Evolutionary conservation across 1,140 invertebrate genomes (phyloP).

Genomic region (Papilio helenus): DNA sequence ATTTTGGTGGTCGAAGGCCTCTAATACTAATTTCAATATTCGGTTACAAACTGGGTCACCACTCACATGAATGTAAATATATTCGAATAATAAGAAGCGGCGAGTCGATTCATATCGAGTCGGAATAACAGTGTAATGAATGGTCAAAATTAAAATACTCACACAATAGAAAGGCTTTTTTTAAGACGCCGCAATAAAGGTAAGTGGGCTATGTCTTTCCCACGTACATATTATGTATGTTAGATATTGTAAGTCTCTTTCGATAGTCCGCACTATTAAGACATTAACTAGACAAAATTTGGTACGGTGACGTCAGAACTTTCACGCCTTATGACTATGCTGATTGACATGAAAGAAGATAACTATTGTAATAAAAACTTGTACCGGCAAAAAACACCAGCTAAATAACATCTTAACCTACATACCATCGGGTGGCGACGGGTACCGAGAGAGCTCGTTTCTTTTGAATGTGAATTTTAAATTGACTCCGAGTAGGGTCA

Average conservation of each 20-base stretch:
- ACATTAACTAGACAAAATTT: conserved; percentile 65
- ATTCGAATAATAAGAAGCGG: conserved; percentile 34
- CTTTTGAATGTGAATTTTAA: conserved; percentile 78
- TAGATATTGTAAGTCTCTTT: conserved; percentile 50
- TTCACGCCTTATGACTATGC: conserved; percentile 75
- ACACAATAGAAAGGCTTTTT: conserved; percentile 42
- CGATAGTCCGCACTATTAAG: conserved; percentile 54
- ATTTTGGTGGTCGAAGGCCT: conserved; percentile 25
- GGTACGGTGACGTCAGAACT: conserved; percentile 76
- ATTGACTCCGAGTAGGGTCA: conserved; percentile 68
- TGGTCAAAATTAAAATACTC: conserved; percentile 36
- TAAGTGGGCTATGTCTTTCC: conserved; percentile 49
- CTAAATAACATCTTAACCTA: conserved; percentile 82
- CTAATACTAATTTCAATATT: conserved; percentile 36
- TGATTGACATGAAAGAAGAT: conserved; percentile 79
- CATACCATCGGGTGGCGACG: conserved; percentile 71
- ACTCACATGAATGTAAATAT: conserved; percentile 37
- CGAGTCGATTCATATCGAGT: conserved; percentile 31
- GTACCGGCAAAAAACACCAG: conserved; percentile 71
- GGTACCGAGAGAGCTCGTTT: conserved; percentile 54
- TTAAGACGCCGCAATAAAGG: conserved; percentile 43
- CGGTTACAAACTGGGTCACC: conserved; percentile 25
- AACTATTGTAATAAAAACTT: conserved; percentile 79
- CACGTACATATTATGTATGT: conserved; percentile 45
- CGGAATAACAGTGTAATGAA: conserved; percentile 35